These are phyloP conservation scores for Trileptium ribeirensis DNA, from an alignment of 2,888 invertebrate species.

Conservation along the genomic window DNA sequence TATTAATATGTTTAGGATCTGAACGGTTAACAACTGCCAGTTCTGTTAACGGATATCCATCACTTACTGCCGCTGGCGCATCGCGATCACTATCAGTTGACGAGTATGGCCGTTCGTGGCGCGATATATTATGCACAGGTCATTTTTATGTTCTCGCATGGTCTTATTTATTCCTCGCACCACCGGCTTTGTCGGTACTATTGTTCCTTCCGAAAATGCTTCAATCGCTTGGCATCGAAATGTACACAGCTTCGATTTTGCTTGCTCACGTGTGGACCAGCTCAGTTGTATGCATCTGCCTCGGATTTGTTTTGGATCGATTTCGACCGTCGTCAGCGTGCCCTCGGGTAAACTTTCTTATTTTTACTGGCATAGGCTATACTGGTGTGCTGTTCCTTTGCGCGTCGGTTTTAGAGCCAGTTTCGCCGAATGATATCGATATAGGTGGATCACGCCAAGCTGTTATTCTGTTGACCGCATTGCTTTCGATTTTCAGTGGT, in stretches of 20 bases:
- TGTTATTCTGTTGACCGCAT: background rate
- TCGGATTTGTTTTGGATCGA: no score
- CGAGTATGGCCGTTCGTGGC: no score
- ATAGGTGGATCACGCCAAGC: background rate
- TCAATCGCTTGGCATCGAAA: background rate
- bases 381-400: background rate
- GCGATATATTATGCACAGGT: no score
- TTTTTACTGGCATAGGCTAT: background rate
- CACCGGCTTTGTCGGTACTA: background rate
- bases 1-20: no score
- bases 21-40: no score
- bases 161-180: background rate
- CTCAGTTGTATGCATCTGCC: background rate
- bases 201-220: background rate
- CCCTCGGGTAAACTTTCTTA: background rate
- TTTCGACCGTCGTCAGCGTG: no score
- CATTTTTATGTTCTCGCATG: no score
- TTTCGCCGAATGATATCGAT: background rate
- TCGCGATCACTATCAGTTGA: no score
- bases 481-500: background rate
- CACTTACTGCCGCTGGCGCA: no score
- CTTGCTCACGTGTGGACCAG: background rate
- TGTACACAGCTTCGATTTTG: background rate
- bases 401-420: background rate
- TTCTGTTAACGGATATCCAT: no score